These are phyloP conservation scores for Ectemnius continuus DNA, from an alignment of 2,888 invertebrate genomes.

Conservation along the genomic window DNA sequence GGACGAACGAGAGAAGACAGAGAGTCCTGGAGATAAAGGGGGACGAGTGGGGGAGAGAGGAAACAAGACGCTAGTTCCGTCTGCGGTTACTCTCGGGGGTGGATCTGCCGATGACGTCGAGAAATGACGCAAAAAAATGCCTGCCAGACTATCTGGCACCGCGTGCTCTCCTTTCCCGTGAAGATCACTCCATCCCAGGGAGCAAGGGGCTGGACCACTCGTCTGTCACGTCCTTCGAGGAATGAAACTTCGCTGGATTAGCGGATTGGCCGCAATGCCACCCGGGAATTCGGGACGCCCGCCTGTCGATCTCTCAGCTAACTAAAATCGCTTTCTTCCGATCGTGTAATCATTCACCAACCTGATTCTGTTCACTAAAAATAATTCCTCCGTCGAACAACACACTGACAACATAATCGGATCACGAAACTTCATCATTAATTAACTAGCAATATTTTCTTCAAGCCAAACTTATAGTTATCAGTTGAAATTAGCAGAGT, in stretches of 20 bases:
- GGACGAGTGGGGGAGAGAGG: constrained; percentile 56
- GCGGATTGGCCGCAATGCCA: not conserved
- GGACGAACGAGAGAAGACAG: constrained; percentile 37
- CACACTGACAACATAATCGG: too few species aligned
- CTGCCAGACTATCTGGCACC: constrained; percentile 73
- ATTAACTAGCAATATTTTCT: too few species aligned
- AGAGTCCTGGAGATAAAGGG: constrained; percentile 21
- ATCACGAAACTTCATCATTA: too few species aligned
- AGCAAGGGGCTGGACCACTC: constrained; percentile 6
- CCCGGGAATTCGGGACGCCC: not conserved
- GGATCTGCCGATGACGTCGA: constrained; percentile 77
- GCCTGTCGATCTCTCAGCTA: not conserved
- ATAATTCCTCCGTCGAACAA: too few species aligned
- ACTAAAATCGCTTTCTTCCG: too few species aligned
- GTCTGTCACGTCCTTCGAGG: constrained; percentile 1
- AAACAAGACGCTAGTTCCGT: constrained; percentile 68
- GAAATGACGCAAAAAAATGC: constrained; percentile 75
- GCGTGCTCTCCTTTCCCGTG: constrained; percentile 35
- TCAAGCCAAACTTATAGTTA: too few species aligned
- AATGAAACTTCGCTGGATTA: constrained; percentile 4
- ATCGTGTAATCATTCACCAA: too few species aligned
- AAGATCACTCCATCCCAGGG: constrained; percentile 14
- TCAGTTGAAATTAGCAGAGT: too few species aligned
- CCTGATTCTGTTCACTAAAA: too few species aligned
- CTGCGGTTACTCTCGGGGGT: constrained; percentile 59